Evolutionary conservation across 2,797 vertebrate species (phyloP).

Genomic region (Manis pentadactyla): DNA sequence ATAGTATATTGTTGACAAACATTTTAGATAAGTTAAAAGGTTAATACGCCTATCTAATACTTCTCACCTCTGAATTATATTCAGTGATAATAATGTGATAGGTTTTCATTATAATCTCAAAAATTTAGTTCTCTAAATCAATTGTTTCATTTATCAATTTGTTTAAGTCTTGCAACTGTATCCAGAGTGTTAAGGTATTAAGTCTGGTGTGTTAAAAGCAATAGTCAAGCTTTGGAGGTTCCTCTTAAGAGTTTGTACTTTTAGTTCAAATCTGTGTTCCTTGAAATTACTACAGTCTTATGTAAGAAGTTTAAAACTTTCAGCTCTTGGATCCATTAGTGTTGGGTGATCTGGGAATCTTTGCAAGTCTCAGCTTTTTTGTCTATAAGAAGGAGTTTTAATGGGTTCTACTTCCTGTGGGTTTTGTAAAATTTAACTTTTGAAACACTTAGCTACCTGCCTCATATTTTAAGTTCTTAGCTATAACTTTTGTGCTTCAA

Average conservation of each 20-base stretch:
- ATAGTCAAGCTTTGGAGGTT: background rate
- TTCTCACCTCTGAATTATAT: background rate
- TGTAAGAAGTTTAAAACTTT: background rate
- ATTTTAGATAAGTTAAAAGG: background rate
- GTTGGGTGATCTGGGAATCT: background rate
- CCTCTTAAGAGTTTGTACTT: background rate
- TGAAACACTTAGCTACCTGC: background rate
- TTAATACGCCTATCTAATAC: background rate
- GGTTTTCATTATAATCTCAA: background rate
- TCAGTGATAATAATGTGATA: background rate
- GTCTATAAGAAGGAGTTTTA: background rate
- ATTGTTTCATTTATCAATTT: background rate
- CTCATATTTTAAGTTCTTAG: background rate
- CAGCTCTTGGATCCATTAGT: background rate
- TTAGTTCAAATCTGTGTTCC: background rate
- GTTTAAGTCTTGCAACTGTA: background rate
- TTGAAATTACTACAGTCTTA: background rate
- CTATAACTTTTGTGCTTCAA: background rate
- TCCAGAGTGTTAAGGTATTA: background rate
- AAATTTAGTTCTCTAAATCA: background rate
- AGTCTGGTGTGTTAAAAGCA: background rate
- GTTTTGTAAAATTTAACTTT: constrained; percentile 16
- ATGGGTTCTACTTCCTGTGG: background rate
- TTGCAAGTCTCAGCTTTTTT: background rate
- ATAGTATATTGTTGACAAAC: background rate